Base-by-base conservation (phyloP, 1,140 invertebrate genomes). In the Drosophila subpulchrella region DNA sequence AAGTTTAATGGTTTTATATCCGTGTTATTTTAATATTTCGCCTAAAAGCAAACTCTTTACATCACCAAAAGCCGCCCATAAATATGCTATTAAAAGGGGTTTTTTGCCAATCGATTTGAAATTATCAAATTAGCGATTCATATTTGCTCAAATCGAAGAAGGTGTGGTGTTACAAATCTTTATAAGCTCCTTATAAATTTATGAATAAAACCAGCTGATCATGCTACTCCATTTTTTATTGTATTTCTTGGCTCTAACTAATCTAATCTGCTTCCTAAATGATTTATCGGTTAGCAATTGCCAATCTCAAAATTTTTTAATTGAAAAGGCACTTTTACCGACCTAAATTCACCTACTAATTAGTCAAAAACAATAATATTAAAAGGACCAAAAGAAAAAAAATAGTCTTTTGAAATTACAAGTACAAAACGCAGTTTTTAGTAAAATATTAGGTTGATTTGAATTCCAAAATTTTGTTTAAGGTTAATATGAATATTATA, bases 201-300 rank as follows among this genome's bases (percentile, higher is more conserved):
- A 30, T 63, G 17, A 51, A 50, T 50, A 27, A 63, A 27, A 2
- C 7, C n/a, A 38, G 17, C 17, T 61, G 34, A 39, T 17, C 46
- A 17, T 30, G 15, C 8, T 6, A n/a, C 20, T 38, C 11, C 1
- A 30, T 13, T 61, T 44, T 38, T 32, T 32, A 4, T 10, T 5
- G 0, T 20, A 15, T 27, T 44, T 32, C 0, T 20, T 30, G 15
- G 4, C 10, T 12, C 8, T 7, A 42, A 51, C n/a, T 60, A 32
- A 65, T 53, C 46, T 68, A 20, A 65, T 65, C 65, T 44, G n/a
- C 12, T 51, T 66, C 57, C 17, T 53, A 41, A 44, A 11, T 24
- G 38, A 41, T 51, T 65, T 20, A 36, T 36, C 30, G n/a, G 11
- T 32, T 11, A 2, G 8, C 34, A 48, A 68, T 67, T 51, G 8